Base-by-base conservation (phyloP, 2,113 vertebrate species). In the Micromys minutus region DNA sequence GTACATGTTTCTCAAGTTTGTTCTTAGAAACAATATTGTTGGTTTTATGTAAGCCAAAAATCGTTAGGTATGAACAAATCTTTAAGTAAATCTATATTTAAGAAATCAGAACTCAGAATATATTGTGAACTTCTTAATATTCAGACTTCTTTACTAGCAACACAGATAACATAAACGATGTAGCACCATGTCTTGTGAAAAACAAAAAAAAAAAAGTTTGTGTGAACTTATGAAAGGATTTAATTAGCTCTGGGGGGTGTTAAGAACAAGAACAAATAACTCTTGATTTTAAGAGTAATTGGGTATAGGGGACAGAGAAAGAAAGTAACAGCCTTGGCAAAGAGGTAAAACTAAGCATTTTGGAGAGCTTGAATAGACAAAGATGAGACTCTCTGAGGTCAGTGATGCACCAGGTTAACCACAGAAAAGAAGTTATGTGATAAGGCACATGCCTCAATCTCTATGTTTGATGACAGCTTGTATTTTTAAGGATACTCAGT, bases 41-140 rank as follows among this genome's bases (percentile, higher is more conserved):
- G 85, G 21, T 76, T 21, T 93, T 69, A 22, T 17, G 0, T 21
- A 80, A 55, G 11, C 3, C 45, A 65, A 80, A 91, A 39, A 81
- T 5, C 36, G 22, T 24, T 76, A 47, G 26, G 8, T 36, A 26
- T 24, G 4, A 24, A 55, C 92, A 76, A 81, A 87, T 87, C 80
- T 34, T 86, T 24, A 76, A 63, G 26, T 69, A 87, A 36, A 77
- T 16, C 61, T 63, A 15, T 31, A 31, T 19, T 31, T 61, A 84
- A 31, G n/a, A 19, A 65, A n/a, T 83, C 72, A 55, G 17, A 86
- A n/a, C 83, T 83, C 17, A 77, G 39, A 29, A 63, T 71, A 39
- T 61, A 76, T 24, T 71, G 21, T 87, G 61, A 89, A 95, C 19
- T 69, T 52, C 47, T 89, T 86, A 75, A 71, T 92, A 80, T 86